These are phyloP conservation scores for Haliclona indistincta DNA, from an alignment of 37 sponge, comb jelly and placozoan genomes.

Conservation along the genomic window DNA sequence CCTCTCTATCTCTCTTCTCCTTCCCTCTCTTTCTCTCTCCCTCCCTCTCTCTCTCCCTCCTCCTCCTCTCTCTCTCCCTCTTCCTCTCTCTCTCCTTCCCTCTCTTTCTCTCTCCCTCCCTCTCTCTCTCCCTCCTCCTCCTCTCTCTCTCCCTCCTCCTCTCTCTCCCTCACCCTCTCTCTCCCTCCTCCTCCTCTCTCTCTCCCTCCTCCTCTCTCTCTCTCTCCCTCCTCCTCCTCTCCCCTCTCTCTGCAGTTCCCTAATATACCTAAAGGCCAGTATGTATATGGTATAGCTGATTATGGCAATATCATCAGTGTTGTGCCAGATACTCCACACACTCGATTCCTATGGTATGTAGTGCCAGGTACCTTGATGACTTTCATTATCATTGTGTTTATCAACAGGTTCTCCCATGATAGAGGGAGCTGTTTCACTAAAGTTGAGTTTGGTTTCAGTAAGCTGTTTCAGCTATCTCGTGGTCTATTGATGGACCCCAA, in stretches of 20 bases:
- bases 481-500: slow-evolving; percentile 49
- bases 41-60: too few species aligned
- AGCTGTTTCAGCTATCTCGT: slow-evolving; percentile 24
- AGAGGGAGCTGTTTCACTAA: slow-evolving; percentile 55
- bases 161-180: too few species aligned
- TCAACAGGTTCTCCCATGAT: slow-evolving; percentile 68
- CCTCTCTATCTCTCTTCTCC: too few species aligned
- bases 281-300: slow-evolving; percentile 62
- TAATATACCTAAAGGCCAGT: slow-evolving; percentile 28
- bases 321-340: slow-evolving; percentile 6
- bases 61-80: too few species aligned
- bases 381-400: not conserved
- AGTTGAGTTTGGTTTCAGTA: slow-evolving; percentile 19
- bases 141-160: too few species aligned
- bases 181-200: not conserved
- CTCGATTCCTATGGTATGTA: slow-evolving; percentile 31
- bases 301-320: slow-evolving; percentile 66
- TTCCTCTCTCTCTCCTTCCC: too few species aligned
- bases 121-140: too few species aligned
- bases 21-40: too few species aligned
- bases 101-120: too few species aligned
- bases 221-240: not conserved
- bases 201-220: not conserved
- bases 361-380: not conserved
- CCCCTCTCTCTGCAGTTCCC: slow-evolving; percentile 7